Evolutionary conservation across 2,797 vertebrate genomes (phyloP), one percentile per base, ranked within the genome.

Genomic region (Glyptemys insculpta): DNA sequence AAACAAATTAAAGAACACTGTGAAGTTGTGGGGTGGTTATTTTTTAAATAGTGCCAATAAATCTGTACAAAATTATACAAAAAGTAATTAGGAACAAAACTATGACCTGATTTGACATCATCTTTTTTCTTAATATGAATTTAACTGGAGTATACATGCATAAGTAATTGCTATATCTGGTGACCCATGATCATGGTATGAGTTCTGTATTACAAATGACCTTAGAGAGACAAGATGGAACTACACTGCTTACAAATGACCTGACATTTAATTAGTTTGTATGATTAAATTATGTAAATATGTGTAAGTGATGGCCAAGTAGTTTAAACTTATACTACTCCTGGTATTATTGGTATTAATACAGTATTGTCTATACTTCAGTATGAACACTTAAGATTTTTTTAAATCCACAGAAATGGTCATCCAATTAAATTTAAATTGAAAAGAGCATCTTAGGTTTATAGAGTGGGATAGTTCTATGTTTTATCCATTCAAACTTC

Each of bases 261-360:
- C 95, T 98, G 96, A 97, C 95, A 98, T 98, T 98, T 98, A 97
- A 98, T 98, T 98, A 97, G 93, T 96, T 96, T 92, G 74, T 96
- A 87, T 95, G 97, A 97, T 98, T 94, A 98, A 95, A 98, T 98
- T 98, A 98, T 97, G 92, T 97, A 97, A 97, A 97, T 95, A 98
- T 96, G 96, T 98, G 95, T 91, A 91, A 80, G 52, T 79, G 83
- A 90, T 94, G 81, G 95, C 82, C 89, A 96, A 97, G 92, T 96
- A 88, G 97, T 97, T 97, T 97, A 97, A 98, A 97, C 72, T 94
- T 92, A 83, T 96, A 94, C 86, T 93, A 87, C 85, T 83, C 85
- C 94, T 83, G 82, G 79, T 96, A 91, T 95, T 88, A 74, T 72
- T 83, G 87, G 79, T 72, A 88, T 9, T 85, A 85, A 88, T 91